phyloP scores from a whole-genome alignment of 35 echinoderm and acorn worm species.

The Lytechinus pictus region DNA sequence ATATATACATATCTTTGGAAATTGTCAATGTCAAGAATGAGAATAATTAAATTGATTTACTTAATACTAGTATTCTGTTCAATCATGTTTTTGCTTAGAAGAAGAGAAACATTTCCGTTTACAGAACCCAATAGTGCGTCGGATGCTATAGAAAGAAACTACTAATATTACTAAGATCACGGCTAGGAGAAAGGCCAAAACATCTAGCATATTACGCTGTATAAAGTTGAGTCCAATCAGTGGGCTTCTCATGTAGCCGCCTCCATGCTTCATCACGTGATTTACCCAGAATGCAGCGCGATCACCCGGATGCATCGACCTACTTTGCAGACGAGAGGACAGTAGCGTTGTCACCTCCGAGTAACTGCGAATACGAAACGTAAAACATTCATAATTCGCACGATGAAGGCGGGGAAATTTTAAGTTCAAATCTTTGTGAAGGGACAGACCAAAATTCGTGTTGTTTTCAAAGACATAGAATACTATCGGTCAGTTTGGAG shows the following conservation, averaged over 20 bases:
- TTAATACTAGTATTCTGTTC: too few species aligned
- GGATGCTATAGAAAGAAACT: not conserved
- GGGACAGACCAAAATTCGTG: too few species aligned
- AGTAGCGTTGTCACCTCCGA: not conserved
- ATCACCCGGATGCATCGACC: constrained; percentile 39
- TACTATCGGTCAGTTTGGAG: too few species aligned
- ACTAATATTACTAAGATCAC: constrained; percentile 12
- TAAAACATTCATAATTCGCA: not conserved
- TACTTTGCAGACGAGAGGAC: constrained; percentile 42
- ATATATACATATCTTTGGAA: too few species aligned
- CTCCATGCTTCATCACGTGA: constrained; percentile 61
- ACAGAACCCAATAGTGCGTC: not conserved
- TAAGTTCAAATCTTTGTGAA: too few species aligned
- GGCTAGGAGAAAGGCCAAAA: constrained; percentile 5
- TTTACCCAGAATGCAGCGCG: constrained; percentile 40
- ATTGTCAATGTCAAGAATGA: too few species aligned
- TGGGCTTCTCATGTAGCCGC: constrained; percentile 49
- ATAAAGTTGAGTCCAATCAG: constrained; percentile 53
- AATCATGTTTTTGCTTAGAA: not conserved
- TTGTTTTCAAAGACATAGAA: too few species aligned
- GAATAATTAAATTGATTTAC: not conserved
- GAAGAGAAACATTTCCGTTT: constrained; percentile 11
- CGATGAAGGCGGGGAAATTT: too few species aligned
- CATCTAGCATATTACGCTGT: constrained; percentile 56
- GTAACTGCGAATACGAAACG: constrained; percentile 49